Evolutionary conservation across 2,797 vertebrate genomes (phyloP), one percentile per base, ranked within the genome.

Genomic region (Rhinophrynus dorsalis): DNA sequence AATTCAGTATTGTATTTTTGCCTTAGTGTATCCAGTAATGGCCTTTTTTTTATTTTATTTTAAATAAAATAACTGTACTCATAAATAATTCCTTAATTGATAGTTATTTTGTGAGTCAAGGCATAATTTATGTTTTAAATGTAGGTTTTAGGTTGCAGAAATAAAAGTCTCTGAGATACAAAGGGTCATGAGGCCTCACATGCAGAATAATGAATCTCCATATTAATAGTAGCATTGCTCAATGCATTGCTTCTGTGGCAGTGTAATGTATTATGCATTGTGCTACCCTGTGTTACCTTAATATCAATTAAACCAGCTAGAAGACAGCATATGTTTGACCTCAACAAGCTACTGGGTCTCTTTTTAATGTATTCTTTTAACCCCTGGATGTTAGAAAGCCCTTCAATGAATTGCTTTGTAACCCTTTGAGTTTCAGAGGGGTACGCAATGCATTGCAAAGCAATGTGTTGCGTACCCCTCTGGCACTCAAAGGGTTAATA

Each of bases 41-140:
- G 42, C 23, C 37, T 2, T 30, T 15, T 51, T 11, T 64, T n/a
- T n/a, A n/a, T 12, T 51, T 64, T n/a, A 18, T 51, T 52, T 51
- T 52, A 27, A 23, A 64, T 64, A 40, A 24, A 13, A 11, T 27
- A 27, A 48, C 24, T 65, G 61, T 65, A 40, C 61, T 65, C 61
- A 65, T 65, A 26, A 33, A 65, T 65, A 54, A 52, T 65, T 65
- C 47, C 23, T 51, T 42, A 52, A 20, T 47, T 40, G 50, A 38
- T 64, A 51, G 23, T 63, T 38, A 37, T 13, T 33, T 38, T 11
- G 50, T 51, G 60, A 35, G 51, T 66, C 32, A 45, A 56, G 57
- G 52, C 26, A 66, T n/a, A n/a, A 33, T 56, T 52, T 44, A 51
- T 33, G 37, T 33, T 42, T n/a, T 9, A 30, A 38, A 6, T 13